Conservation (phyloP, 37 sponge, comb jelly and placozoan species). For the Agelas oroides region DNA sequence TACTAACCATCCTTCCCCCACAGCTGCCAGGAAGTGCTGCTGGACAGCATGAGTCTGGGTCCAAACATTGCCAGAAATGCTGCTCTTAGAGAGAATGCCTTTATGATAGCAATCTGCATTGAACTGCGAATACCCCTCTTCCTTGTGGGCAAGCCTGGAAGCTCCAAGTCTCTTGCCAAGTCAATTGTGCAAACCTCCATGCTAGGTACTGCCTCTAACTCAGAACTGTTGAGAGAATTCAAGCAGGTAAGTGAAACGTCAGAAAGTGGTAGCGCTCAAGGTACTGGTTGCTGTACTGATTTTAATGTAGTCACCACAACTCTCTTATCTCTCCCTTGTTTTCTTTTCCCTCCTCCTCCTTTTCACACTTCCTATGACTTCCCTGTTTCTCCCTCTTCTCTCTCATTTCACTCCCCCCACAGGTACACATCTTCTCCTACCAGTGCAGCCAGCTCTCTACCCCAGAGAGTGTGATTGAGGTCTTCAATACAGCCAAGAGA, state of each 20-base stretch:
- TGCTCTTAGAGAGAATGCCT: conserved; percentile 93
- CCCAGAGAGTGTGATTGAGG: conserved; percentile 83
- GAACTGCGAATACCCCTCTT: conserved; percentile 93
- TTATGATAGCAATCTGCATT: conserved; percentile 94
- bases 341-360: no score
- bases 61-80: conserved; percentile 85
- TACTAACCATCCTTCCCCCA: no score
- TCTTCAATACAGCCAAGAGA: conserved; percentile 70
- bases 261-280: no score
- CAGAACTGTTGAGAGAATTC: conserved; percentile 62
- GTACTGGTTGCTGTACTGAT: no score
- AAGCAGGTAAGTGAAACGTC: conserved; percentile 65
- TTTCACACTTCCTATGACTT: no score
- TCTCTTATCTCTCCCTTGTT: no score
- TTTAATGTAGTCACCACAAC: no score
- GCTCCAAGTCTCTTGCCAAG: conserved; percentile 94
- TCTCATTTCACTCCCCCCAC: neutral
- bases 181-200: conserved; percentile 79
- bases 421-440: conserved; percentile 86
- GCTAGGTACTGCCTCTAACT: conserved; percentile 76
- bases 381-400: no score
- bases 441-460: conserved; percentile 93
- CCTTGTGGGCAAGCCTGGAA: conserved; percentile 93
- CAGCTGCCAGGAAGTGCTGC: conserved; percentile 84
- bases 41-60: conserved; percentile 82